Conservation (phyloP, 2,797 vertebrate genomes). For the Rhadinocentrus ornatus region DNA sequence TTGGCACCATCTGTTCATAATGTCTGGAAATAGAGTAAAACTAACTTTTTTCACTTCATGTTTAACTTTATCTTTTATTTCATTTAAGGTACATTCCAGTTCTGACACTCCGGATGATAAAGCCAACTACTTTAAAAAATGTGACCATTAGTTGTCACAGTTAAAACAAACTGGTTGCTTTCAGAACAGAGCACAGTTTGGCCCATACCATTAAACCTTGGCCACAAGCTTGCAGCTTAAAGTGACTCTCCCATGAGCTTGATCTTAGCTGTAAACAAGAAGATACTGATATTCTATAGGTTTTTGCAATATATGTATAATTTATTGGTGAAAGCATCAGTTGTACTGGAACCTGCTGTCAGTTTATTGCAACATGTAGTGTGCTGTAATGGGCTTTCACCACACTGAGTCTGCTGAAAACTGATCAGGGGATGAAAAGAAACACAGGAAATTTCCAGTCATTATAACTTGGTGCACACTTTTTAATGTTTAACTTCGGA, state of each 20-base stretch:
- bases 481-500: neutral
- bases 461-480: neutral
- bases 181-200: neutral
- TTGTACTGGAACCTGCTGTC: slow-evolving; percentile 23
- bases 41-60: too few relatives aligned
- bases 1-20: too few relatives aligned
- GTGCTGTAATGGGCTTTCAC: slow-evolving; percentile 48
- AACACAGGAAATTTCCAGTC: slow-evolving; percentile 1
- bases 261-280: neutral
- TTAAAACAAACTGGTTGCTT: neutral
- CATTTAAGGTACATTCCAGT: too few relatives aligned
- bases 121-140: neutral
- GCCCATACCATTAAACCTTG: neutral
- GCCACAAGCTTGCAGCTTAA: neutral
- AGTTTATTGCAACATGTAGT: slow-evolving; percentile 44
- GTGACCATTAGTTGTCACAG: neutral
- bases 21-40: too few relatives aligned
- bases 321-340: slow-evolving; percentile 27
- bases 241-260: neutral
- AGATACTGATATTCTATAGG: neutral
- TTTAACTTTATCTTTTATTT: too few relatives aligned
- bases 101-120: neutral
- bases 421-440: slow-evolving; percentile 1
- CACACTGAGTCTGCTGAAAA: slow-evolving; percentile 29
- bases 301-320: neutral